A percentile compares a stretch with the other conserved stretches of the same genome.
Conservation (phyloP, 2,113 vertebrate genomes). For the Megatriorchis doriae region DNA sequence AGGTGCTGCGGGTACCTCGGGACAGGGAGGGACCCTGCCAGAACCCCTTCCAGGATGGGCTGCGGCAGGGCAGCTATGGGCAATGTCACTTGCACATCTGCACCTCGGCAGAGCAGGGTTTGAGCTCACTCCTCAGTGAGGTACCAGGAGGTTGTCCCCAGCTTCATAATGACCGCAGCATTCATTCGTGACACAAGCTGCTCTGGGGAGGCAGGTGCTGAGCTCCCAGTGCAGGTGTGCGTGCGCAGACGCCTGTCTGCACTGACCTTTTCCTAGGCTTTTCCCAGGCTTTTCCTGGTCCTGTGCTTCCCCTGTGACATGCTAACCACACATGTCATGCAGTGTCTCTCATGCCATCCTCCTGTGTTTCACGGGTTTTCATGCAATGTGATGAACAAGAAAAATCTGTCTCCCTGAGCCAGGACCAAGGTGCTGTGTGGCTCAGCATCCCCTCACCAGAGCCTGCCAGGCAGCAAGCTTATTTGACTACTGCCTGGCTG, state of each 20-base stretch:
- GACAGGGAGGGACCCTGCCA: neutral
- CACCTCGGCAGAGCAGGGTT: neutral
- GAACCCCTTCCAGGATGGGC: neutral
- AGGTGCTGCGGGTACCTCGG: neutral
- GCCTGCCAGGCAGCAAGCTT: neutral
- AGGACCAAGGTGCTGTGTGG: neutral
- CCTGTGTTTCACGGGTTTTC: neutral
- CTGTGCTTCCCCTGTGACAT: neutral
- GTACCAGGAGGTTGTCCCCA: neutral
- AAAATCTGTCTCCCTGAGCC: neutral
- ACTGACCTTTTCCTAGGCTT: slow-evolving; percentile 17
- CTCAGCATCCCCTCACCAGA: neutral
- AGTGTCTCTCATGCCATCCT: fast-evolving
- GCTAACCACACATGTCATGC: neutral
- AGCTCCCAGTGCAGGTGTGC: neutral
- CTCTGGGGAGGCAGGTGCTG: neutral
- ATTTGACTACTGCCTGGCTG: neutral
- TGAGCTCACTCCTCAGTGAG: fast-evolving
- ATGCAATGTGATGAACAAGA: neutral
- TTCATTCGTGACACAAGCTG: neutral
- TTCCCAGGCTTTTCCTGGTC: neutral
- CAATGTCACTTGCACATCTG: neutral
- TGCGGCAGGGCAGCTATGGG: neutral
- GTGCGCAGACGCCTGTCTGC: neutral
- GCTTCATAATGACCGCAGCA: fast-evolving